Percentiles rank a stretch among this genome's conserved stretches.
These are phyloP conservation scores for Eretmochelys imbricata DNA, from an alignment of 2,113 vertebrate genomes.

Conservation along the genomic window DNA sequence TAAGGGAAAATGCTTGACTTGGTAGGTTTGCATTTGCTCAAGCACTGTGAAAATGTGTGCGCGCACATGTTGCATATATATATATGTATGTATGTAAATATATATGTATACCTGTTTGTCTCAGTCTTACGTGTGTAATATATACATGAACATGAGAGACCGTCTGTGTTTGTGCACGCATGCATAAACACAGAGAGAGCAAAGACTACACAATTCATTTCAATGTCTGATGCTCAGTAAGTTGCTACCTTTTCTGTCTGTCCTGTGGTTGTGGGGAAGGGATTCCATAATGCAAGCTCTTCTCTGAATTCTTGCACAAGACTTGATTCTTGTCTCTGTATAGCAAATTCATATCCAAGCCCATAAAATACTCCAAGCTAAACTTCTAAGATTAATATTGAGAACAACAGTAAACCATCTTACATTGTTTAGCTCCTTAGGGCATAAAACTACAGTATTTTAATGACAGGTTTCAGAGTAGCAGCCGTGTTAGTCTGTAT, in stretches of 20 bases:
- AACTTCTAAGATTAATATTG: fast-evolving
- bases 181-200: not conserved
- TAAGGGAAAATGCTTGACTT: not conserved
- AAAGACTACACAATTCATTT: not conserved
- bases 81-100: not conserved
- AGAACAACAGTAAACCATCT: not conserved
- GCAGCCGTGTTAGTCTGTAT: no score
- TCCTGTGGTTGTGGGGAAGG: not conserved
- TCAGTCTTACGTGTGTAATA: not conserved
- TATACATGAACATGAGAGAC: not conserved
- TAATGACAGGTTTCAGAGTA: not conserved
- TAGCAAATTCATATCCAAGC: fast-evolving
- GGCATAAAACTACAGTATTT: not conserved
- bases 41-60: not conserved
- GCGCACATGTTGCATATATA: no score
- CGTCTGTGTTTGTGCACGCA: not conserved
- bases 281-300: not conserved
- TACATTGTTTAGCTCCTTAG: not conserved
- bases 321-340: fast-evolving
- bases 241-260: not conserved
- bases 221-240: not conserved
- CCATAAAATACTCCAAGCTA: not conserved
- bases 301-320: not conserved
- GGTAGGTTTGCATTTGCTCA: no score
- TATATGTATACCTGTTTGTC: not conserved